Evolutionary conservation across 2,888 invertebrate genomes (phyloP).

Genomic region (Heteromurus nitidus): DNA sequence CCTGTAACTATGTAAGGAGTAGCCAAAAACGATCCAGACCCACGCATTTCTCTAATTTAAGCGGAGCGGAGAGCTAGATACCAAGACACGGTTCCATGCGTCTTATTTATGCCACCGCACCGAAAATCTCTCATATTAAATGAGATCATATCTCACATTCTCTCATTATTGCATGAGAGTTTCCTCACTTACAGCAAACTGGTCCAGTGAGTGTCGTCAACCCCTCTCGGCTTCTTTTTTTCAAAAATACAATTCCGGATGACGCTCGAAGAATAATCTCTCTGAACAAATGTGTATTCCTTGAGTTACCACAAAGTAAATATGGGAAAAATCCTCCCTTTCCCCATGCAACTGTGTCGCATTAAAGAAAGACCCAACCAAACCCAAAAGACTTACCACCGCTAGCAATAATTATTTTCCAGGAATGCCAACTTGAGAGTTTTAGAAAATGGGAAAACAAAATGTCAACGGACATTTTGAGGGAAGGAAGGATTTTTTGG

Average conservation of each 20-base stretch:
- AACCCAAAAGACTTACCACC: background rate
- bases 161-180: background rate
- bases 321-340: background rate
- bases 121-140: background rate
- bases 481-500: too few relatives aligned
- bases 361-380: background rate
- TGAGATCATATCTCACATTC: background rate
- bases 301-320: background rate
- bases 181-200: background rate
- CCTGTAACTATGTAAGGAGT: too few relatives aligned
- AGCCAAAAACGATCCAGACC: slow-evolving; percentile 18
- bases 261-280: background rate
- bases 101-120: background rate
- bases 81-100: slow-evolving; percentile 18
- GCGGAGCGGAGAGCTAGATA: too few relatives aligned
- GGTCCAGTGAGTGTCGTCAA: slow-evolving; percentile 3
- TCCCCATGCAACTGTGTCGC: background rate
- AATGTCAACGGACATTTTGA: slow-evolving; percentile 52
- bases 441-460: slow-evolving; percentile 23
- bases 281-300: background rate
- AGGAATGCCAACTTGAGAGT: slow-evolving; percentile 33
- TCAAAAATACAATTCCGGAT: background rate
- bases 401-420: slow-evolving; percentile 52
- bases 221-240: slow-evolving; percentile 5
- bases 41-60: slow-evolving; percentile 39